Percentiles rank a stretch among this genome's conserved stretches.
Conservation (phyloP, 2,888 invertebrate genomes). For the Cerceris ruficornis region DNA sequence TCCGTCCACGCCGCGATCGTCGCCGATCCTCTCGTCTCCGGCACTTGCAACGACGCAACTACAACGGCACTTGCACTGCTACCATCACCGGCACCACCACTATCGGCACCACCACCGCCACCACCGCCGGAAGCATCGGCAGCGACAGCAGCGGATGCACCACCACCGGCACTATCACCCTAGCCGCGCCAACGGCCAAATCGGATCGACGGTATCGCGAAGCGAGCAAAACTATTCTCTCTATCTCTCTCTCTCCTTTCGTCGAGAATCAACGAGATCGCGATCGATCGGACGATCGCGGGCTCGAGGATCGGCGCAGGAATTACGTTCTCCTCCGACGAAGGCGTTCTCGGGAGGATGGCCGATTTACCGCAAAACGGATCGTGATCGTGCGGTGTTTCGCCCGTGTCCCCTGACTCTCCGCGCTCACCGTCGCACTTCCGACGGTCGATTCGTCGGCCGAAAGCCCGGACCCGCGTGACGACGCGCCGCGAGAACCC, state of each 20-base stretch:
- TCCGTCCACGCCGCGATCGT: slow-evolving; percentile 36
- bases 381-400: no score
- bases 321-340: no score
- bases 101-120: slow-evolving; percentile 16
- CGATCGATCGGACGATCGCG: no score
- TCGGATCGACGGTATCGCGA: not conserved
- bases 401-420: no score
- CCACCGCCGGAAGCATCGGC: not conserved
- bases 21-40: slow-evolving; percentile 4
- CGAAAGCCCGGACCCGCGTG: not conserved
- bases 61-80: slow-evolving; percentile 28
- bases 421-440: not conserved
- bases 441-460: not conserved
- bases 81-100: slow-evolving; percentile 24
- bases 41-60: not conserved
- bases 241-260: no score
- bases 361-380: no score
- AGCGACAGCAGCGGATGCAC: not conserved
- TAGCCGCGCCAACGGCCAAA: not conserved
- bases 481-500: not conserved
- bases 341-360: no score
- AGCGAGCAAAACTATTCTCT: not conserved
- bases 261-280: no score
- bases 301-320: no score
- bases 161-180: not conserved